These are phyloP conservation scores for Trachymyrmex septentrionalis DNA, from an alignment of 1,140 invertebrate species.

Conservation along the genomic window DNA sequence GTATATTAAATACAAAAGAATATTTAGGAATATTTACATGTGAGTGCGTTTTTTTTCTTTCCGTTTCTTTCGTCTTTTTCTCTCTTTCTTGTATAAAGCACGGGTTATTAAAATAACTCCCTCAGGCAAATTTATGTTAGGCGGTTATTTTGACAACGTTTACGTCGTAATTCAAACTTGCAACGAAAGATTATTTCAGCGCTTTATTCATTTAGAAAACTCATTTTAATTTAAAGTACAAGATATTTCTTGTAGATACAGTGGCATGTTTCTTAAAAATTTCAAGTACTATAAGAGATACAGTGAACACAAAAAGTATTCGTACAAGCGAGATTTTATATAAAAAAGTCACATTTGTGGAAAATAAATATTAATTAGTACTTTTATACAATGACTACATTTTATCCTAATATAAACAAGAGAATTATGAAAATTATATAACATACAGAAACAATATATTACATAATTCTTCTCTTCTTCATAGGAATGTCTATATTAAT, in stretches of 20 bases:
- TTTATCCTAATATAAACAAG: too few species aligned
- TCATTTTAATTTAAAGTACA: constrained; percentile 37
- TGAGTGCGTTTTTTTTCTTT: not conserved
- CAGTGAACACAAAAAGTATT: too few species aligned
- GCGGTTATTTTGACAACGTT: constrained; percentile 8
- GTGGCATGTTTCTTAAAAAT: not conserved
- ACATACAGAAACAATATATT: too few species aligned
- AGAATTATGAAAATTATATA: too few species aligned
- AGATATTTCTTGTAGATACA: not conserved
- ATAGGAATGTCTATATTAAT: too few species aligned
- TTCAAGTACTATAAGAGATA: not conserved
- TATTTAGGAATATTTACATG: constrained; percentile 12
- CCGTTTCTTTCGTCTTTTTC: not conserved
- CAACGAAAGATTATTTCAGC: constrained; percentile 35
- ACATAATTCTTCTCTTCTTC: too few species aligned
- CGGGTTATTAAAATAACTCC: constrained; percentile 35
- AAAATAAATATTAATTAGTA: too few species aligned
- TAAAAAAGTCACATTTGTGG: too few species aligned
- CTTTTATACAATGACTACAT: too few species aligned
- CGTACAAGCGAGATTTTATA: too few species aligned
- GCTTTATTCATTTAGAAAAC: constrained; percentile 32
- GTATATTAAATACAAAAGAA: constrained; percentile 3
- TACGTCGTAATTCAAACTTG: constrained; percentile 48
- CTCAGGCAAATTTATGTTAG: constrained; percentile 23
- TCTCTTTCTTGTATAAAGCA: not conserved